Conservation (phyloP, 2,113 vertebrate species). For the Ictalurus furcatus region DNA sequence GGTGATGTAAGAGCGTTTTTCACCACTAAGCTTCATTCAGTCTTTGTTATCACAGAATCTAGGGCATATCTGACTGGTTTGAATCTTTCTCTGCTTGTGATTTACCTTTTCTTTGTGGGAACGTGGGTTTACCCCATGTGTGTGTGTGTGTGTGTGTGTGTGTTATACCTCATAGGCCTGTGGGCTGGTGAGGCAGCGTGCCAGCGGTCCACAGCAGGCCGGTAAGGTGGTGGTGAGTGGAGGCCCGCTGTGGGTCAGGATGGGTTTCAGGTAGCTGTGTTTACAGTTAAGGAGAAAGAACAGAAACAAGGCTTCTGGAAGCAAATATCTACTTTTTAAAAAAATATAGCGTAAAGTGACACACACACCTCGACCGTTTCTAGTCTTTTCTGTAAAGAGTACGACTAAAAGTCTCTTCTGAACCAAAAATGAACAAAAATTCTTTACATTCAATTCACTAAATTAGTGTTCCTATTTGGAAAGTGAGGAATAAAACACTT, state of each 20-base stretch:
- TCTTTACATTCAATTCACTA: neutral
- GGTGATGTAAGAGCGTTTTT: neutral
- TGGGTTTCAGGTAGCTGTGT: slow-evolving; percentile 92
- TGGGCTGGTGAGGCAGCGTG: slow-evolving; percentile 90
- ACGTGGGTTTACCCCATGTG: neutral
- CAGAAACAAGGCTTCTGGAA: neutral
- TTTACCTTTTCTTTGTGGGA: neutral
- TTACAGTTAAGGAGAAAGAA: slow-evolving; percentile 79
- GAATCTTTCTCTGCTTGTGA: too few relatives aligned
- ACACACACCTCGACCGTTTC: neutral
- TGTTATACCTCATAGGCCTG: slow-evolving; percentile 89
- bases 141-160: neutral
- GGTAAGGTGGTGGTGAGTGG: slow-evolving; percentile 91
- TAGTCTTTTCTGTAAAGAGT: neutral
- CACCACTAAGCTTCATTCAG: too few relatives aligned
- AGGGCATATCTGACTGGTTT: too few relatives aligned
- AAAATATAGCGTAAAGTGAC: neutral
- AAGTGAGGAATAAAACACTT: neutral
- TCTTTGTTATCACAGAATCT: too few relatives aligned
- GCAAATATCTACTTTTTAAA: neutral
- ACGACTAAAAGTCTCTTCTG: neutral
- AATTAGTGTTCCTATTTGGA: neutral
- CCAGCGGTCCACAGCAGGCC: slow-evolving; percentile 89
- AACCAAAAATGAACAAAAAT: neutral
- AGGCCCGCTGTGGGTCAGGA: slow-evolving; percentile 95